Evolutionary conservation across 2,113 vertebrate genomes (phyloP), one percentile per base, ranked within the genome.

Genomic region (Tapirus terrestris): DNA sequence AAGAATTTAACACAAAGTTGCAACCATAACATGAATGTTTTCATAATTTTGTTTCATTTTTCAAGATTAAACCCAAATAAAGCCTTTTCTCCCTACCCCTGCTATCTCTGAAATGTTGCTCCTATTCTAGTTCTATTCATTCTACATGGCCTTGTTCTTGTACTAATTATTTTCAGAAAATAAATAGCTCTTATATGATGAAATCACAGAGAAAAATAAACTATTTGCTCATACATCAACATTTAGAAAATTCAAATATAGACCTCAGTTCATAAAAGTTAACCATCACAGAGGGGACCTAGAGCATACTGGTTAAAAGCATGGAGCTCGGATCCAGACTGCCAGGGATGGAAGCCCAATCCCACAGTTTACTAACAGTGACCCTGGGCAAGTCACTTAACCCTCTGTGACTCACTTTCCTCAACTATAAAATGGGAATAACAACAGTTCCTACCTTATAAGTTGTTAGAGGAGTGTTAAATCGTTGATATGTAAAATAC

Each of bases 21-120:
- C 75, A 90, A 96, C n/a, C 12, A 21, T 12, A 86, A 82, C 27
- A 80, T 25, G 61, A 84, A 94, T 65, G 36, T 92, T 89, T 90
- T 89, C 75, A 83, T 33, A 89, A 73, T 86, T 90, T 89, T 97
- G 96, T 94, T 92, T 88, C 89, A 27, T 58, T 94, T 96, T 73
- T 92, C 53, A 58, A 92, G 70, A 90, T 86, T 94, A 95, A 83
- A 83, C 29, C 43, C 39, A 92, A 97, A 83, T 87, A 51, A 68
- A 89, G 8, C 11, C 53, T 76, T 73, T 60, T 88, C 33, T 90
- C 53, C 84, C 45, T 18, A 88, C 21, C 31, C 21, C 39, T 68
- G 70, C 89, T 88, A 95, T 93, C 85, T 91, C 45, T 45, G 60
- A 93, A 88, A 88, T 36, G 70, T 65, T 75, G 17, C 73, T 92